Conservation (phyloP, 2,888 invertebrate genomes). For the Stenoptilia bipunctidactyla region DNA sequence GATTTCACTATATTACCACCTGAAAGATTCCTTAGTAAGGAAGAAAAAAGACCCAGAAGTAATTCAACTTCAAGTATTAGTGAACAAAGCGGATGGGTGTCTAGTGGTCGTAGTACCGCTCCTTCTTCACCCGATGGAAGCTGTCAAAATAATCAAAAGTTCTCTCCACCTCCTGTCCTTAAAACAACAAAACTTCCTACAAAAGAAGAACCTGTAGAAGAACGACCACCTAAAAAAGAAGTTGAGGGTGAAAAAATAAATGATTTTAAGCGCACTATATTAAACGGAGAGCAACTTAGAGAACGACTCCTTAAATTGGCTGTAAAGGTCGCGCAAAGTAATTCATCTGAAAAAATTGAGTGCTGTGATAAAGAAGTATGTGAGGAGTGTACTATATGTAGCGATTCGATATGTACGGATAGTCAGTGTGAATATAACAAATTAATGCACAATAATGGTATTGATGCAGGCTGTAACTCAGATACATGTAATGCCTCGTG, state of each 20-base stretch:
- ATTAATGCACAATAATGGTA: constrained; percentile 53
- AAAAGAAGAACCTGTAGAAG: constrained; percentile 40
- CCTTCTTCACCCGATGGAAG: constrained; percentile 74
- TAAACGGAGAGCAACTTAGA: constrained; percentile 76
- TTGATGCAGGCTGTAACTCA: constrained; percentile 53
- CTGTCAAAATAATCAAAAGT: constrained; percentile 65
- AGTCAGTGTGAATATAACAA: constrained; percentile 65
- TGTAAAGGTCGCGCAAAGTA: constrained; percentile 56
- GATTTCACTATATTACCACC: constrained; percentile 65
- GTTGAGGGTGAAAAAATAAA: constrained; percentile 42
- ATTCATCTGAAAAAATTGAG: constrained; percentile 59
- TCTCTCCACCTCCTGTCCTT: constrained; percentile 28
- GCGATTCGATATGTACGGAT: constrained; percentile 63
- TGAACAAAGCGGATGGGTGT: constrained; percentile 91
- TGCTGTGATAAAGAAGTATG: constrained; percentile 67
- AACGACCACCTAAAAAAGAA: constrained; percentile 21
- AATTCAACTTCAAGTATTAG: constrained; percentile 78
- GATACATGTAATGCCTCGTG: constrained; percentile 57
- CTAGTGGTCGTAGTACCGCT: constrained; percentile 78
- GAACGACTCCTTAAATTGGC: constrained; percentile 75
- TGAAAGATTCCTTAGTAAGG: constrained; percentile 58
- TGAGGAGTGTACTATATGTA: constrained; percentile 64
- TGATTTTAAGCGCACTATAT: constrained; percentile 57
- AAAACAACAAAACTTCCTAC: constrained; percentile 32
- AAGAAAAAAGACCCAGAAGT: constrained; percentile 50